Base-by-base conservation (phyloP, 2,113 vertebrate genomes). In the Gymnorhina tibicen region DNA sequence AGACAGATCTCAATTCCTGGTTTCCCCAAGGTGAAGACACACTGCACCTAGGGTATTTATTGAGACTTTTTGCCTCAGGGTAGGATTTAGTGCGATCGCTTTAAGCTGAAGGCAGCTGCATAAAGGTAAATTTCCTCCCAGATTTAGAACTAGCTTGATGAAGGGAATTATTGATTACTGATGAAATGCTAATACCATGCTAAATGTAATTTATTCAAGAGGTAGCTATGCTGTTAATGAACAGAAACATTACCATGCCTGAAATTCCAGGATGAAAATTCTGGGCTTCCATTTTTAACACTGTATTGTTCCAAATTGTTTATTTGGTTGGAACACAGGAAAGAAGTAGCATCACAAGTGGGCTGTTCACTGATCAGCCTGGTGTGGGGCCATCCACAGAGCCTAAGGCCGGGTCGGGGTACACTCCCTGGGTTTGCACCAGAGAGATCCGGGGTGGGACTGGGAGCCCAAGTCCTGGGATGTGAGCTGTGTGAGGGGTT, bases 401-500 rank as follows among this genome's bases (percentile, higher is more conserved):
- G 11, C 39, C 49, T 1, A 1, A 35, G n/a, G 6, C 49, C 22
- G 28, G 16, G 1, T 13, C 55, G 66, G 75, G 41, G 4, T 27
- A n/a, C 2, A 8, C 35, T 74, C 41, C 28, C 7, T 0, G 3
- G 16, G 9, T 7, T 41, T 35, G 30, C 35, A 59, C 10, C 11
- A 11, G 28, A n/a, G n/a, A 60, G 33, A 26, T 13, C 41, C 20
- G 32, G 15, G 6, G 14, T 20, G 70, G 58, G 10, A 33, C 42
- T 10, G 8, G 24, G 59, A 50, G 20, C 18, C 33, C 41, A 44
- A 32, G 30, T 9, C 24, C 44, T 1, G 4, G 44, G 17, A 30
- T 1, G 0, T 12, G 30, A 76, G 37, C 37, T 0, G 0, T 17
- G 11, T 0, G 0, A 2, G 13, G 27, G 11, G 20, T 12, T 3